Percentiles rank a stretch among this genome's conserved stretches.
Conservation (phyloP, 2,113 vertebrate genomes). For the Myotis davidii region DNA sequence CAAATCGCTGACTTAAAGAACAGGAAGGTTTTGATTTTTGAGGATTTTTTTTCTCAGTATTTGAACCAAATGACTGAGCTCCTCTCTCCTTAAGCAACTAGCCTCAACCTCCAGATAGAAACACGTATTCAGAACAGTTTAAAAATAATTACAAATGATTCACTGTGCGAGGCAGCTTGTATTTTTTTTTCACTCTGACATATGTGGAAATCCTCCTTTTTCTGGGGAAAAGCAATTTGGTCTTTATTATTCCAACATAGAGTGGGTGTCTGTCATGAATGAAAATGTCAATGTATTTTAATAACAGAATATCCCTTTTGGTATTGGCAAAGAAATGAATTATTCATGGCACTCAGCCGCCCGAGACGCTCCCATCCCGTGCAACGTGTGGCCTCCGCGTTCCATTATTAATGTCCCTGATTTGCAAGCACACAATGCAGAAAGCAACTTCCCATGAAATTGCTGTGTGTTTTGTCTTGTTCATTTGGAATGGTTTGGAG, state of each 20-base stretch:
- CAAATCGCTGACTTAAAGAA: background rate
- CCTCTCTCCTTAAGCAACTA: too few relatives aligned
- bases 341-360: background rate
- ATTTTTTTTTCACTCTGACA: background rate
- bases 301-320: background rate
- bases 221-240: constrained; percentile 12
- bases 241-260: constrained; percentile 52
- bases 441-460: background rate
- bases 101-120: background rate
- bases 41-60: background rate
- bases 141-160: constrained; percentile 7
- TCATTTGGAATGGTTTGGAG: background rate
- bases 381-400: fast-evolving
- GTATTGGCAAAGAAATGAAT: background rate
- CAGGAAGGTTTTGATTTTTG: background rate
- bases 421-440: fast-evolving
- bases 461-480: background rate
- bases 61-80: background rate
- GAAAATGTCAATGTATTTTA: constrained; percentile 17
- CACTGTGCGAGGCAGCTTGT: background rate
- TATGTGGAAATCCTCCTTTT: constrained; percentile 4
- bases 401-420: background rate
- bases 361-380: background rate
- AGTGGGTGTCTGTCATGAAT: constrained; percentile 11
- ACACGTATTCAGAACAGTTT: background rate